Evolutionary conservation across 1,140 invertebrate species (phyloP).

Genomic region (Coelopa frigida): DNA sequence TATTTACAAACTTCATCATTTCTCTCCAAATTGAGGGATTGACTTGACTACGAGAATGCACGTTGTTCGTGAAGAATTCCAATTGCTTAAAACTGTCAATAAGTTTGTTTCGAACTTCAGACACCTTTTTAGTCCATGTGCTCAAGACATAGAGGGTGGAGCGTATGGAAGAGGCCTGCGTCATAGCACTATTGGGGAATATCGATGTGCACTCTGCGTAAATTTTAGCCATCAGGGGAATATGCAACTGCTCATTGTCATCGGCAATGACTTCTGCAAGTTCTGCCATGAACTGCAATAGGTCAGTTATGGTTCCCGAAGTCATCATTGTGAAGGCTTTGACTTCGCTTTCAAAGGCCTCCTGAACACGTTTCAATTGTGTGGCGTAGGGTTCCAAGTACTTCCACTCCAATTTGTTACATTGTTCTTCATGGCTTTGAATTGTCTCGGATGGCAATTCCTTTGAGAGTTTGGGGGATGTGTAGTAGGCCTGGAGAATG

Average conservation of each 20-base stretch:
- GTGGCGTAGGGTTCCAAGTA: constrained; percentile 47
- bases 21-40: constrained; percentile 12
- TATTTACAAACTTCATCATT: constrained; percentile 46
- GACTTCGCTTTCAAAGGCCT: neutral
- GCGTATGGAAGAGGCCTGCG: too few species aligned
- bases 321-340: neutral
- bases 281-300: neutral
- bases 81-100: constrained; percentile 19
- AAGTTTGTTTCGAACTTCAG: constrained; percentile 9
- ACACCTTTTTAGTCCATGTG: constrained; percentile 21
- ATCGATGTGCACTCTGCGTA: constrained; percentile 7
- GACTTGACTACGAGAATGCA: constrained; percentile 1
- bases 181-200: too few species aligned
- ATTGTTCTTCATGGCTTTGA: constrained; percentile 14
- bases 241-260: neutral
- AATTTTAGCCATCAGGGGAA: constrained; percentile 6
- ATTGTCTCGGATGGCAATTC: neutral
- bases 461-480: constrained; percentile 4
- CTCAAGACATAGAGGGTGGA: constrained; percentile 11
- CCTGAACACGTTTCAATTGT: neutral
- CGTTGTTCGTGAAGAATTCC: constrained; percentile 12
- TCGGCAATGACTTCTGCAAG: neutral
- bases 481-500: constrained; percentile 39
- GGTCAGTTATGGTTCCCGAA: too few species aligned
- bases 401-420: constrained; percentile 50